Conservation (phyloP, 2,888 invertebrate species). For the Dugesia japonica region DNA sequence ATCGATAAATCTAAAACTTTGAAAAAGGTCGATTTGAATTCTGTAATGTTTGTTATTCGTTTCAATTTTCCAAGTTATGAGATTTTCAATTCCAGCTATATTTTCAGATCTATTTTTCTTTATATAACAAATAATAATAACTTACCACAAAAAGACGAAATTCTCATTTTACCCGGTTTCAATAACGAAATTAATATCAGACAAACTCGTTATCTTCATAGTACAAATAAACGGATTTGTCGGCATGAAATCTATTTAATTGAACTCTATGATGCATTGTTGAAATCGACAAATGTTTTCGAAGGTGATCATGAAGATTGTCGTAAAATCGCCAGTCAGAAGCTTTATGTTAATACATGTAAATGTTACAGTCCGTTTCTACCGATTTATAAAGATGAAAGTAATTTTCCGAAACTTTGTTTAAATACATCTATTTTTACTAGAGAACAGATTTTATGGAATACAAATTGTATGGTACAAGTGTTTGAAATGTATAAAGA, state of each 20-base stretch:
- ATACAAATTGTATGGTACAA: slow-evolving; percentile 6
- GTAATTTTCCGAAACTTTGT: slow-evolving; percentile 16
- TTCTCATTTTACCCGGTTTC: slow-evolving; percentile 26
- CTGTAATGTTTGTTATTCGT: slow-evolving; percentile 11
- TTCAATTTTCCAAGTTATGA: slow-evolving; percentile 23
- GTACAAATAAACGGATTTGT: slow-evolving; percentile 17
- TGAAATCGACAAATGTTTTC: slow-evolving; percentile 1
- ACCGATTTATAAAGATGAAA: slow-evolving; percentile 20
- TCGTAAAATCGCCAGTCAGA: slow-evolving; percentile 23
- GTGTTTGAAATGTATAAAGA: slow-evolving; percentile 10
- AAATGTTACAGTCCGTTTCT: slow-evolving; percentile 31
- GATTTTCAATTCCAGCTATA: slow-evolving; percentile 24
- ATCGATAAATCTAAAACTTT: background rate
- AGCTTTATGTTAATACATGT: slow-evolving; percentile 22
- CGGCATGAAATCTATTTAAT: slow-evolving; percentile 25
- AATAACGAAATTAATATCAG: slow-evolving; percentile 24
- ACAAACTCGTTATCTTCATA: slow-evolving; percentile 20
- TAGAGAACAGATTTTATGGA: slow-evolving; percentile 4
- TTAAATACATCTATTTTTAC: slow-evolving; percentile 25
- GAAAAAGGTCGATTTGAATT: background rate
- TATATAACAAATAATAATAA: slow-evolving; percentile 25
- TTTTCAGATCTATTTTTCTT: slow-evolving; percentile 22
- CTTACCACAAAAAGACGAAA: slow-evolving; percentile 14
- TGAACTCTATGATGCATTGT: slow-evolving; percentile 25
- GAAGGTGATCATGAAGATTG: slow-evolving; percentile 28